Conservation (phyloP, 2,113 vertebrate species). For the Hemichromis elongatus region DNA sequence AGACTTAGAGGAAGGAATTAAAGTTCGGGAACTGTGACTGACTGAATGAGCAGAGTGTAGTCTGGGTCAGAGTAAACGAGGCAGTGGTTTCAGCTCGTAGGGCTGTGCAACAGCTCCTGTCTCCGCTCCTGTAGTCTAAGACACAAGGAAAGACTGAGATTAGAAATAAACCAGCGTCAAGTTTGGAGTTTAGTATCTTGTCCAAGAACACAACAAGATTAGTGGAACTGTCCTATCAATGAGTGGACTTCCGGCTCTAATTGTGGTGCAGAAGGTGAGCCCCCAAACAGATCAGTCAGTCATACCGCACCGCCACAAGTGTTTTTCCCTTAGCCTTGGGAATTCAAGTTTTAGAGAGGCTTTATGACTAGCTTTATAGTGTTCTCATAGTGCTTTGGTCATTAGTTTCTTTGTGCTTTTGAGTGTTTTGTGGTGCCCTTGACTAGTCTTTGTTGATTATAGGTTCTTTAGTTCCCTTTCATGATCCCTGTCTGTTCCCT, state of each 20-base stretch:
- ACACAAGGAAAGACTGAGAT: too few species aligned
- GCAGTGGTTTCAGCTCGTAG: too few species aligned
- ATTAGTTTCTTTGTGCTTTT: background rate
- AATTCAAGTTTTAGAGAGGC: background rate
- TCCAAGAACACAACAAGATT: too few species aligned
- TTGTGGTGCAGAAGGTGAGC: too few species aligned
- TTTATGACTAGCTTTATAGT: background rate
- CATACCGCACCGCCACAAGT: too few species aligned
- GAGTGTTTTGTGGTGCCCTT: background rate
- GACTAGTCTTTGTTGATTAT: background rate
- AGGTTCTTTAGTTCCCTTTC: background rate
- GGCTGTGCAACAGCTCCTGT: too few species aligned
- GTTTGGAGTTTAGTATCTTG: too few species aligned
- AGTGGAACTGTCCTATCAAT: too few species aligned
- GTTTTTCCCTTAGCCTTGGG: accelerated
- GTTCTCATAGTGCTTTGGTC: background rate
- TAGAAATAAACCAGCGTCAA: too few species aligned
- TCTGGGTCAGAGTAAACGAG: background rate
- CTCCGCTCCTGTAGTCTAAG: too few species aligned
- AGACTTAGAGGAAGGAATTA: background rate
- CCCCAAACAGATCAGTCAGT: too few species aligned
- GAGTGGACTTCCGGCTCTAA: too few species aligned
- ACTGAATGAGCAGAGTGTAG: background rate
- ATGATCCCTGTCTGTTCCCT: background rate
- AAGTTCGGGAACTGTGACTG: background rate